Evolutionary conservation across 2,113 vertebrate genomes (phyloP).

Genomic region (Setophaga petechia): DNA sequence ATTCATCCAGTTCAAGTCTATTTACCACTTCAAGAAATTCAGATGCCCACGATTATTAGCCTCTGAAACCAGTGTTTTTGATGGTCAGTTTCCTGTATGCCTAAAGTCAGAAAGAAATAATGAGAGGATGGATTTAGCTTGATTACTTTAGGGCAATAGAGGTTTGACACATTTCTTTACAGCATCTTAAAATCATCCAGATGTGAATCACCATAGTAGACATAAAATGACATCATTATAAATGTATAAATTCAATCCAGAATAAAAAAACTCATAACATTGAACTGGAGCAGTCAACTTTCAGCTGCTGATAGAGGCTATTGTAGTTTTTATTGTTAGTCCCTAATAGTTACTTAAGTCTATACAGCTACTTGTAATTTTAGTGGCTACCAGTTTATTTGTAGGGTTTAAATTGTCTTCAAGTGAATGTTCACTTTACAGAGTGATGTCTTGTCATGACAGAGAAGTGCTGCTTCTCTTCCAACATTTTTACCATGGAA

Average conservation of each 20-base stretch:
- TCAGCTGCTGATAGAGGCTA: not conserved
- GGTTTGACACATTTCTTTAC: not conserved
- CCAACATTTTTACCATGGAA: not conserved
- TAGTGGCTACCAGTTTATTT: not conserved
- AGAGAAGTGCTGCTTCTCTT: not conserved
- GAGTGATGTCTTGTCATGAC: not conserved
- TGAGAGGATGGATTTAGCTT: not conserved
- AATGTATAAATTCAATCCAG: not conserved
- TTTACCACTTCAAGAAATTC: not conserved
- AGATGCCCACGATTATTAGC: no score
- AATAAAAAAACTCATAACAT: not conserved
- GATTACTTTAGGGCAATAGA: not conserved
- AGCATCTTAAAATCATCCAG: not conserved
- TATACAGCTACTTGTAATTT: not conserved
- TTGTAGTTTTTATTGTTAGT: not conserved
- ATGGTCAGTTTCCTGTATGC: not conserved
- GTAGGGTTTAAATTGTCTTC: not conserved
- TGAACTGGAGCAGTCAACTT: not conserved
- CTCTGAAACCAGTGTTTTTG: not conserved
- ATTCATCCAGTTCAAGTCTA: not conserved
- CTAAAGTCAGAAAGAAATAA: not conserved
- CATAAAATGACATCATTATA: not conserved
- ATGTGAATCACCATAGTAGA: not conserved
- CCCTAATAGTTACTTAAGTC: not conserved
- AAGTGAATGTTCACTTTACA: not conserved